phyloP scores from a whole-genome alignment of 2,113 vertebrate genomes.

The Gavia stellata region DNA sequence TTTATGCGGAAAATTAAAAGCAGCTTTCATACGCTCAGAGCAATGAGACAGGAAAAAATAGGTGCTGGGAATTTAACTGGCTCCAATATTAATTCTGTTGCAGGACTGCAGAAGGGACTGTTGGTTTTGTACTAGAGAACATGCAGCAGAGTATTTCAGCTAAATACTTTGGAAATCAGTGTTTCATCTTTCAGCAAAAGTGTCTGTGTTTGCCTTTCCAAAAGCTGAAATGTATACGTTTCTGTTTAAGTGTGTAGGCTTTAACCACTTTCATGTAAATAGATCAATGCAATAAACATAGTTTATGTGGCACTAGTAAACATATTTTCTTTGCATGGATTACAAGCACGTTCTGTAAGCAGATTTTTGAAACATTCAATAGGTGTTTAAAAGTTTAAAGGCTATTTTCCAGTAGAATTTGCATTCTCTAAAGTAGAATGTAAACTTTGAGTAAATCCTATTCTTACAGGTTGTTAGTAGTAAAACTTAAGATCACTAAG shows the following conservation, averaged over 20 bases:
- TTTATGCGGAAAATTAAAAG: conserved; percentile 7
- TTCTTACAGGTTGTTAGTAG: neutral
- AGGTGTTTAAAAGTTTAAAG: neutral
- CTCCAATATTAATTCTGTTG: neutral
- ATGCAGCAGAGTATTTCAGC: neutral
- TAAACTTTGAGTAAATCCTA: neutral
- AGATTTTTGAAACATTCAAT: neutral
- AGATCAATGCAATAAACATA: neutral
- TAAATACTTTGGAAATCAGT: neutral
- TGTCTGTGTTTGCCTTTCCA: neutral
- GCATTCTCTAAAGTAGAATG: neutral
- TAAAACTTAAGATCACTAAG: neutral
- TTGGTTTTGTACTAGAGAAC: neutral
- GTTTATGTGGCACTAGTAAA: neutral
- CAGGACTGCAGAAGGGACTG: neutral
- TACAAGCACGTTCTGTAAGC: neutral
- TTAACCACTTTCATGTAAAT: neutral
- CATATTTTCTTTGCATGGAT: neutral
- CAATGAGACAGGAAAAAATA: neutral
- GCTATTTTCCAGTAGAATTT: neutral
- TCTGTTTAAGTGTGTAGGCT: neutral
- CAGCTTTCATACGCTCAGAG: neutral
- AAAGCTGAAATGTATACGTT: neutral
- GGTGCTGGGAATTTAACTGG: neutral
- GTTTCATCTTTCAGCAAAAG: neutral